Conservation (phyloP, 2,113 vertebrate genomes). For the Parus major region DNA sequence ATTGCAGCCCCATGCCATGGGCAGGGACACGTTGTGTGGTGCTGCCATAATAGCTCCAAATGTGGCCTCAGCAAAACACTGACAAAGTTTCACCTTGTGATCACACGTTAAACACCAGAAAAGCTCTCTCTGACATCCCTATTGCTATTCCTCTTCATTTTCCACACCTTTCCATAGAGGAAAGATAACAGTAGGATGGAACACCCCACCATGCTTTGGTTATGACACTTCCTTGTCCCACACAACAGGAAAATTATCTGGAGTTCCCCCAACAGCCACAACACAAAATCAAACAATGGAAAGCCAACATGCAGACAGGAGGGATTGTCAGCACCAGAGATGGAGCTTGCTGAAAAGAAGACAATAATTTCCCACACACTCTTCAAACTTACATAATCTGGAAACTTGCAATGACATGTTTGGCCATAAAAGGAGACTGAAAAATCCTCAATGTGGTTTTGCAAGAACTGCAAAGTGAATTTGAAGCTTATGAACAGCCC, state of each 20-base stretch:
- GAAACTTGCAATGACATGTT: background rate
- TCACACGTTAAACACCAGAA: background rate
- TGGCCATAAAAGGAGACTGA: background rate
- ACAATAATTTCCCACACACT: background rate
- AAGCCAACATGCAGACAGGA: background rate
- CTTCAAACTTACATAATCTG: background rate
- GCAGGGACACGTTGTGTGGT: background rate
- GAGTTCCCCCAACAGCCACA: background rate
- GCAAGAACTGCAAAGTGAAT: background rate
- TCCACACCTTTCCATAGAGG: background rate
- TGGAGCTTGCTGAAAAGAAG: background rate
- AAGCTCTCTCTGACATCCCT: background rate
- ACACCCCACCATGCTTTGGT: background rate
- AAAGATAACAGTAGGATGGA: background rate
- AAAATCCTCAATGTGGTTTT: background rate
- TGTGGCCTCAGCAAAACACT: background rate
- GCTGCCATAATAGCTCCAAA: background rate
- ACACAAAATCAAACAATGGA: background rate
- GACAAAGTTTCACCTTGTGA: background rate
- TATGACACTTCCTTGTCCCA: too few relatives aligned
- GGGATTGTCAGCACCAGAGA: background rate
- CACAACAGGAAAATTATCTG: fast-evolving
- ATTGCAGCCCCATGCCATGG: fast-evolving
- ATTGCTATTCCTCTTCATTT: background rate
- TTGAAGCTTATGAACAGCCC: background rate